Evolutionary conservation across 35 echinoderm and acorn worm genomes (phyloP).

Genomic region (Hemicentrotus pulcherrimus): DNA sequence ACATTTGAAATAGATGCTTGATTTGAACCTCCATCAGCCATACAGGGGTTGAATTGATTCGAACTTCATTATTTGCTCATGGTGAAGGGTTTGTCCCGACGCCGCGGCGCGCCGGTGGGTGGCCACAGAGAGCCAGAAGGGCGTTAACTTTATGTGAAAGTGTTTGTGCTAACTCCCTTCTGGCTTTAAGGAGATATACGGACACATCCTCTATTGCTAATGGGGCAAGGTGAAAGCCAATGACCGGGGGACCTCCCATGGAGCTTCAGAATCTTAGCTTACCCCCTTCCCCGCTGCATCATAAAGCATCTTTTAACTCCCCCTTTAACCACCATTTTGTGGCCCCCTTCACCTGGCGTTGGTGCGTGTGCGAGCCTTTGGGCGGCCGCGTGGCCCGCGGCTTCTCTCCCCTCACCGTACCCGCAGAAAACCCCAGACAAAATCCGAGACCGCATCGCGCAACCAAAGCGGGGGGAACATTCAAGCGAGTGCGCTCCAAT

Average conservation of each 20-base stretch:
- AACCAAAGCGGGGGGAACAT: not conserved
- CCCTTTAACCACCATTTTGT: slow-evolving; percentile 11
- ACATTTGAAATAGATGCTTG: too few species aligned
- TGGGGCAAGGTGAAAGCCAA: slow-evolving; percentile 20
- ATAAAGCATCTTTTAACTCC: not conserved
- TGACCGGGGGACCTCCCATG: slow-evolving; percentile 18
- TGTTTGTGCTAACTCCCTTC: too few species aligned
- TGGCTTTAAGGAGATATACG: not conserved
- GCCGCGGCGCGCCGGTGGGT: not conserved
- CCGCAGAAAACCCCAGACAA: slow-evolving; percentile 7
- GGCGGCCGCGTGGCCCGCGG: slow-evolving; percentile 12
- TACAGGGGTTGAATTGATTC: not conserved
- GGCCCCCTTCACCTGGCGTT: slow-evolving; percentile 28
- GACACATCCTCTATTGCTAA: not conserved
- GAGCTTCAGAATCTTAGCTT: not conserved
- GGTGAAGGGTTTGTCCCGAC: not conserved
- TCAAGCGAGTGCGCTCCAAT: slow-evolving; percentile 22
- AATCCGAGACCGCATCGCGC: not conserved
- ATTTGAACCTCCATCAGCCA: not conserved
- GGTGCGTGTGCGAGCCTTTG: not conserved
- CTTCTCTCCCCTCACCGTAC: not conserved
- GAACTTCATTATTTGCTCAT: not conserved
- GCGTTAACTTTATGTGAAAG: not conserved
- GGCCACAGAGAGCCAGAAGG: not conserved
- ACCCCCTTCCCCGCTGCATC: slow-evolving; percentile 11